Evolutionary conservation across 2,113 vertebrate species (phyloP).

Genomic region (Notothenia rossii): DNA sequence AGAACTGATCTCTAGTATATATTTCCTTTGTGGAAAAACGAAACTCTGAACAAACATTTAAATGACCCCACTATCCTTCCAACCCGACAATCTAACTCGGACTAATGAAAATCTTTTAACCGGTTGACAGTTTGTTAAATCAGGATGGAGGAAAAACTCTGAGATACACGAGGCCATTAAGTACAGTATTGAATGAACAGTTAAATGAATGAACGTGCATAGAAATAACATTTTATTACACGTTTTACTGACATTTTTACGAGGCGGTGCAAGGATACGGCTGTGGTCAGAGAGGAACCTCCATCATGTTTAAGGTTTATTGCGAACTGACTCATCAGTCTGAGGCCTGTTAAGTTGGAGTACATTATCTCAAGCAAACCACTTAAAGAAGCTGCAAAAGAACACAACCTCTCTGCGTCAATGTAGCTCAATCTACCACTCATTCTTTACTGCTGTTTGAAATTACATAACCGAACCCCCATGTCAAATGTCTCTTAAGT

Average conservation of each 20-base stretch:
- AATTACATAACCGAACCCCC: slow-evolving; percentile 29
- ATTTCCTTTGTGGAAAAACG: background rate
- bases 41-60: slow-evolving; percentile 9
- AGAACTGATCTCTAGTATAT: background rate
- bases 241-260: slow-evolving; percentile 24
- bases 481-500: slow-evolving; percentile 24
- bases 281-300: slow-evolving; percentile 5
- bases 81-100: background rate
- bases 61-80: background rate
- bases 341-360: slow-evolving; percentile 2
- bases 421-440: background rate
- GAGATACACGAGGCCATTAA: slow-evolving; percentile 19
- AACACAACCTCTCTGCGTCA: background rate
- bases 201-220: slow-evolving; percentile 37
- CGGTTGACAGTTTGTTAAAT: slow-evolving; percentile 14
- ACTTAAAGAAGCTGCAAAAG: slow-evolving; percentile 4
- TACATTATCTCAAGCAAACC: background rate
- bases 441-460: slow-evolving; percentile 7
- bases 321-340: slow-evolving; percentile 17
- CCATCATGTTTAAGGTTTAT: slow-evolving; percentile 24
- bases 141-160: background rate
- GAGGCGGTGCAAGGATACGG: background rate
- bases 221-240: slow-evolving; percentile 22
- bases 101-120: slow-evolving; percentile 27
- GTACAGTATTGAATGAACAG: slow-evolving; percentile 34